These are phyloP conservation scores for Prenolepis imparis DNA, from an alignment of 2,888 invertebrate genomes.

Conservation along the genomic window DNA sequence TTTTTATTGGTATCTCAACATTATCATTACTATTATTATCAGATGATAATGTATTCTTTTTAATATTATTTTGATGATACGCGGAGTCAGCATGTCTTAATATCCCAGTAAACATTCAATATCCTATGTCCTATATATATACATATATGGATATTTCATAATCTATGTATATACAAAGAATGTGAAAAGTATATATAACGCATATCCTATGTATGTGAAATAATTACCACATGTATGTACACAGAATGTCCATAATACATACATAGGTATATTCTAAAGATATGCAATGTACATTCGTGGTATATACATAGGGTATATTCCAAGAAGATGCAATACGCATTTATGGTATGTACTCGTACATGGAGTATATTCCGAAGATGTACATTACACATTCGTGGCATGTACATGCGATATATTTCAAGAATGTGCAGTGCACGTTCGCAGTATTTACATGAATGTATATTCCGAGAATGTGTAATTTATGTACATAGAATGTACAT, in stretches of 20 bases:
- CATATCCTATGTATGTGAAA: background rate
- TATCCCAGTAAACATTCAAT: no score
- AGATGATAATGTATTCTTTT: no score
- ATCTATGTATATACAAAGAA: background rate
- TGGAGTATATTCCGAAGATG: background rate
- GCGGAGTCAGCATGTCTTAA: no score
- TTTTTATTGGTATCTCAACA: no score
- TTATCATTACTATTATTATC: no score
- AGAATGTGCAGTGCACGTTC: no score
- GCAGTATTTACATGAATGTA: conserved; percentile 5
- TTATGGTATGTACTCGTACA: background rate
- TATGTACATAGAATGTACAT: background rate
- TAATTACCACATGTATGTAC: background rate
- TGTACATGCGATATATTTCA: background rate
- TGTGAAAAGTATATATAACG: background rate
- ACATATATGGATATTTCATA: no score
- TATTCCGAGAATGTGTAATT: background rate
- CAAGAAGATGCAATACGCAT: background rate
- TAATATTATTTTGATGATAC: no score
- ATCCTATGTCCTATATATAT: no score
- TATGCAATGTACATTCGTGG: background rate
- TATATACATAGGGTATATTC: no score
- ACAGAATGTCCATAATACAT: background rate
- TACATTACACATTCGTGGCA: background rate
- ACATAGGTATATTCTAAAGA: no score